A percentile compares a stretch with the other conserved stretches of the same genome.
Conservation (phyloP, 2,113 vertebrate species). For the Falco punctatus region DNA sequence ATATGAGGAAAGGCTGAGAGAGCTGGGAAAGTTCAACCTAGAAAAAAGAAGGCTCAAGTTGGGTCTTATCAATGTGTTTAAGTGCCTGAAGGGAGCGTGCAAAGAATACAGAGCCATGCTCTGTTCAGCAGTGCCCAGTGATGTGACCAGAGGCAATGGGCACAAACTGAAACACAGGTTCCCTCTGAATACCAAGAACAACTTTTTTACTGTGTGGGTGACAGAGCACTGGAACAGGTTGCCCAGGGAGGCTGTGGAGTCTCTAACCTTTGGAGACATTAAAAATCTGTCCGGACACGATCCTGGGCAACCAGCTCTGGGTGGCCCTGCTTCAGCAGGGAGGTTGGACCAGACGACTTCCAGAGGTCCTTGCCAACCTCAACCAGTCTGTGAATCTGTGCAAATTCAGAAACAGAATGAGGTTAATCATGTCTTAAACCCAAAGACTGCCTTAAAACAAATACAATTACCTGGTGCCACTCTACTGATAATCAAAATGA, state of each 20-base stretch:
- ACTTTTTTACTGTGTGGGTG: no score
- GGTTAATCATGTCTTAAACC: neutral
- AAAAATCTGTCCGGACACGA: neutral
- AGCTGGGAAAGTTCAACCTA: neutral
- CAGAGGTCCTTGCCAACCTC: neutral
- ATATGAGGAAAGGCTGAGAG: neutral
- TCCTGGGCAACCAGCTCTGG: fast-evolving
- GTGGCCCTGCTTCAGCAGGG: no score
- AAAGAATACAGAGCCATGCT: no score
- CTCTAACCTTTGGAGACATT: neutral
- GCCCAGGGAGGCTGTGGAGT: neutral
- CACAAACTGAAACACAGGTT: no score
- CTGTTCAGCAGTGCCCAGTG: no score
- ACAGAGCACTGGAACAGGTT: neutral
- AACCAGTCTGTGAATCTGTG: neutral
- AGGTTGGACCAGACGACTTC: neutral
- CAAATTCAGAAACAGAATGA: neutral
- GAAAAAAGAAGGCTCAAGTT: neutral
- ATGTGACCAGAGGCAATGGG: no score
- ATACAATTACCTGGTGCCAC: neutral
- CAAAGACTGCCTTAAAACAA: neutral
- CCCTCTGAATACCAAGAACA: no score
- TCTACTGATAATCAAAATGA: neutral
- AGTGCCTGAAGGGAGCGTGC: no score
- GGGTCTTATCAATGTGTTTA: no score